These are phyloP conservation scores for Campoletis raptor DNA, from an alignment of 2,888 invertebrate genomes.

Conservation along the genomic window DNA sequence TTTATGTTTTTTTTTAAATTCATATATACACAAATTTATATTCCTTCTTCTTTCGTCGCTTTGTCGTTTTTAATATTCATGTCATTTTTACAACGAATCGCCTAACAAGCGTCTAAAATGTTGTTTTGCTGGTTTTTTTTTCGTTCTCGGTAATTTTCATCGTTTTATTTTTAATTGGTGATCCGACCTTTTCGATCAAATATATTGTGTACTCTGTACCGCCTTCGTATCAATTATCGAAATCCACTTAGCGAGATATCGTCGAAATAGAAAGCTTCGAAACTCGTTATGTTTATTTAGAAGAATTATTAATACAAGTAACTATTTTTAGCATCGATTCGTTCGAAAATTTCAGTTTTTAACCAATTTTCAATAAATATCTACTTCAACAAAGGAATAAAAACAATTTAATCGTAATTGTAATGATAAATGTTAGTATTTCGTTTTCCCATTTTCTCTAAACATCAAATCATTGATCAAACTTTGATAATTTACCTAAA, in stretches of 20 bases:
- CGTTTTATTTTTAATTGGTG: constrained; percentile 24
- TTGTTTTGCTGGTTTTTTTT: background rate
- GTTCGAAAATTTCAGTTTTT: background rate
- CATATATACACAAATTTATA: background rate
- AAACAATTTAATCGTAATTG: background rate
- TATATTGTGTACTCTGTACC: constrained; percentile 15
- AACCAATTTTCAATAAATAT: background rate
- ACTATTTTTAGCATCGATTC: background rate
- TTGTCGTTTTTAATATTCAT: background rate
- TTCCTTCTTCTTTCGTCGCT: constrained; percentile 8
- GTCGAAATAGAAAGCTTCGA: constrained; percentile 55
- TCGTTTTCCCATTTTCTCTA: background rate
- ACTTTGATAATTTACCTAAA: background rate
- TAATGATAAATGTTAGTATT: background rate
- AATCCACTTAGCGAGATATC: constrained; percentile 47
- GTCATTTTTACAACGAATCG: background rate
- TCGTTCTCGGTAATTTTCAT: background rate
- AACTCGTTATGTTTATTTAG: background rate
- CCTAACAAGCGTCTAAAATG: background rate
- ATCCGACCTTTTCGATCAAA: background rate
- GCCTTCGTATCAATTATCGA: constrained; percentile 17
- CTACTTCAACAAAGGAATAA: too few species aligned
- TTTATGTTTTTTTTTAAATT: background rate
- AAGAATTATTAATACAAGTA: background rate
- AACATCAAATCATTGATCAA: background rate